A percentile compares a stretch with the other conserved stretches of the same genome.
These are phyloP conservation scores for Eunapius fragilis DNA, from an alignment of 37 sponge, comb jelly and placozoan species.

Conservation along the genomic window DNA sequence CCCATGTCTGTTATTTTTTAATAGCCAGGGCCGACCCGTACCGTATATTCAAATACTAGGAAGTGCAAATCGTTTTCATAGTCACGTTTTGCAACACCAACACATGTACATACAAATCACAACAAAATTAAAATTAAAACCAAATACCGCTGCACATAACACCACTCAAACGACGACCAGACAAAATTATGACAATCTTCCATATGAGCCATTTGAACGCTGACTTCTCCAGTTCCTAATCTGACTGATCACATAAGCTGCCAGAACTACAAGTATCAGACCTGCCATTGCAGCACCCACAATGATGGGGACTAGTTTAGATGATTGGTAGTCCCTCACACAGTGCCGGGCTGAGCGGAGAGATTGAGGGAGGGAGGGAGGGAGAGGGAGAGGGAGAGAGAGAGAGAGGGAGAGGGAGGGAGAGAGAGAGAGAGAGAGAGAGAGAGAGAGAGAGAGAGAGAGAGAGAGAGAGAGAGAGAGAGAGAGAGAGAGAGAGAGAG, in stretches of 20 bases:
- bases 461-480: neutral
- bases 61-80: too few species aligned
- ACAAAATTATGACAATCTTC: neutral
- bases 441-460: neutral
- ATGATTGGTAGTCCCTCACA: slow-evolving; percentile 2
- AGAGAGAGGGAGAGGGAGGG: neutral
- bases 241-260: slow-evolving; percentile 90
- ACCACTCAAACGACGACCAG: neutral
- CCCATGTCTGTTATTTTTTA: too few species aligned
- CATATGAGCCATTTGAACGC: neutral
- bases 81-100: too few species aligned
- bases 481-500: neutral
- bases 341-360: slow-evolving; percentile 8
- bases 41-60: too few species aligned
- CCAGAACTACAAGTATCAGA: slow-evolving; percentile 84
- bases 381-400: too few species aligned
- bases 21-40: too few species aligned
- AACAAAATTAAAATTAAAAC: neutral
- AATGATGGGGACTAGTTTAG: slow-evolving; percentile 88
- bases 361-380: too few species aligned
- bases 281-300: slow-evolving; percentile 90
- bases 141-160: too few species aligned
- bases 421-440: neutral
- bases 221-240: slow-evolving; percentile 52
- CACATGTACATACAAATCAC: neutral